Evolutionary conservation across 1,140 invertebrate genomes (phyloP), one percentile per base, ranked within the genome.

Genomic region (Macrosteles quadrilineatus): DNA sequence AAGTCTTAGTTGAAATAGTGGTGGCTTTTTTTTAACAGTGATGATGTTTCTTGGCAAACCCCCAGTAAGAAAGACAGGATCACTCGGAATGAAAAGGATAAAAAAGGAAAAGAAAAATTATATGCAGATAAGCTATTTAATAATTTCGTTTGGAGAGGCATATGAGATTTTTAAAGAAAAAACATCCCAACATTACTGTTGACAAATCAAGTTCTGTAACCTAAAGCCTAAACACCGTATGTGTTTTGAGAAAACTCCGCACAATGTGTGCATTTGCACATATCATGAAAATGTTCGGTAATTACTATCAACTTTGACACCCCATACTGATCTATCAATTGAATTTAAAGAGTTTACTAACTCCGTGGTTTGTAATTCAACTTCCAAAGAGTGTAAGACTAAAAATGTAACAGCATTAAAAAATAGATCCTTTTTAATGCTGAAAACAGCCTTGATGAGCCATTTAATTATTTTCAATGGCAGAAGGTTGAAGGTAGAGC

Each of bases 261-360:
- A 53, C 47, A 53, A 53, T 53, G 47, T 53, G 21, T 53, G 47
- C 47, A 21, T 53, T 53, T 53, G 47, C 21, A 21, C 21, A 53
- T 53, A 53, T 19, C 6, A 11, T 4, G 19, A 53, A 53, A 53
- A 53, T 21, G 21, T 53, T 53, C 47, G 47, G 4, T 21, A 14
- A 53, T 17, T 53, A 53, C 6, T 53, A 53, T 17, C 11, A 17
- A 21, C 9, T 53, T 53, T 53, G 47, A 53, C 11, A 53, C 21
- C 47, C 47, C 47, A 6, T 19, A 6, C 4, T 53, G 47, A 53
- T 11, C 47, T 53, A 17, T 19, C 47, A 53, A 53, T 53, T 11
- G 47, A 53, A 53, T 53, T 53, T 53, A 11, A 53, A 53, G 4
- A 4, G 21, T 53, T 53, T 53, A 53, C 21, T 53, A 21, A 53